Base-by-base conservation (phyloP, 2,888 invertebrate species). In the Caenorhabditis afra region DNA sequence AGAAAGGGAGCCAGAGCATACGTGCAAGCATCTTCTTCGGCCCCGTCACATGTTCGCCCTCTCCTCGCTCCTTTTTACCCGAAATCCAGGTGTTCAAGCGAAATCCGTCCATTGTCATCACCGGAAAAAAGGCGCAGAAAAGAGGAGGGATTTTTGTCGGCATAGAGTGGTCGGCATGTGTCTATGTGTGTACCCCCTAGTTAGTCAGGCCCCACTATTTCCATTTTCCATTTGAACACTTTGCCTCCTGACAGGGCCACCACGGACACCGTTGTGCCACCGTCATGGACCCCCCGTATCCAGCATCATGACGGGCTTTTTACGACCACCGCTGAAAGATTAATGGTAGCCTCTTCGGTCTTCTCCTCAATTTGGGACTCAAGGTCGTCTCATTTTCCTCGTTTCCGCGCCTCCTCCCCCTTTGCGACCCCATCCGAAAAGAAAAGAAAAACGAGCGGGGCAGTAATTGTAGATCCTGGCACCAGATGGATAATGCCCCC, bases 341-440 rank as follows among this genome's bases (percentile, higher is more conserved):
- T 73, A 73, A 73, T 73, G 55, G 73, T 73, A 73, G 73, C 64
- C 73, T 64, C 64, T n/a, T n/a, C 50, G 57, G 64, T 73, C 57
- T n/a, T n/a, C n/a, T 73, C 73, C 73, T 73, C 73, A 73, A 73
- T 73, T 73, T 73, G 73, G 73, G 64, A 64, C 73, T 73, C 73
- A 73, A 73, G 73, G 73, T 65, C 64, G 64, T 35, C 58, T 57
- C 29, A 29, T 29, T 29, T 29, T 29, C 29, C 58, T 57, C 61
- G 45, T 41, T 37, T 45, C 61, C 66, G 14, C 53, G 12, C 37
- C 22, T 68, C 53, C 55, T 47, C 53, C n/a, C 14, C 47, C 50
- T 41, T 44, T 12, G 53, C n/a, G 45, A 53, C 35, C 55, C 22
- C 29, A 22, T 39, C 59, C 55, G 37, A 45, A 47, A 35, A 57